Conservation (phyloP, 2,797 vertebrate species). For the Vespertilio murinus region DNA sequence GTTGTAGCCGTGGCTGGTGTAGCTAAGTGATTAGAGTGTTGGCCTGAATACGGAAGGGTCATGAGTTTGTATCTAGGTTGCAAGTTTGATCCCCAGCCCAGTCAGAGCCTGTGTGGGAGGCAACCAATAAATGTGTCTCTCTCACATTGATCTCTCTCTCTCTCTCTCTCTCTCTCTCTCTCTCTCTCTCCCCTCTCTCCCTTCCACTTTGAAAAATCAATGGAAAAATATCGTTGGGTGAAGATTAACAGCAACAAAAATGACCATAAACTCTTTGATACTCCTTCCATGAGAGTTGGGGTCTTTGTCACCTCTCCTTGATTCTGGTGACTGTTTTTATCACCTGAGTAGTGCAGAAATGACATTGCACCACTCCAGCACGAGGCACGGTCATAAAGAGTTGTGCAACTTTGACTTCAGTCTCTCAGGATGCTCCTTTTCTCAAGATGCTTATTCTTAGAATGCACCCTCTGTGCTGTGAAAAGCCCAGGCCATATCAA, state of each 20-base stretch:
- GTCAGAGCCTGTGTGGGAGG: no score
- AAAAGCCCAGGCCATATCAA: neutral
- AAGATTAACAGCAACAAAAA: neutral
- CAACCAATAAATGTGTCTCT: no score
- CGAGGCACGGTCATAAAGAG: neutral
- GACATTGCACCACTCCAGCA: neutral
- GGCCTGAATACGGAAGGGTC: no score
- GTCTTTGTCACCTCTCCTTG: neutral
- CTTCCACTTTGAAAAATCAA: no score
- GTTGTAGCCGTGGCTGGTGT: no score
- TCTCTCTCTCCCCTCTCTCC: no score
- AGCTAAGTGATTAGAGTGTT: no score
- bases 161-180: no score
- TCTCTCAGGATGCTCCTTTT: neutral
- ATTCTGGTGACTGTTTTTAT: neutral
- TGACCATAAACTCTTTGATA: neutral
- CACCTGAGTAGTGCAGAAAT: neutral
- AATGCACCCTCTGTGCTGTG: neutral
- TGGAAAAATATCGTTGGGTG: no score
- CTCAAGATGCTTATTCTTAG: neutral
- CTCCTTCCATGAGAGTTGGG: neutral
- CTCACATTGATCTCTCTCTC: no score
- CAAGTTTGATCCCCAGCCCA: no score
- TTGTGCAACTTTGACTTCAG: rapidly evolving
- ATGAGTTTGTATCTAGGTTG: no score